Evolutionary conservation across 2,888 invertebrate species (phyloP), one percentile per base, ranked within the genome.

Genomic region (Aspidapion aeneum): DNA sequence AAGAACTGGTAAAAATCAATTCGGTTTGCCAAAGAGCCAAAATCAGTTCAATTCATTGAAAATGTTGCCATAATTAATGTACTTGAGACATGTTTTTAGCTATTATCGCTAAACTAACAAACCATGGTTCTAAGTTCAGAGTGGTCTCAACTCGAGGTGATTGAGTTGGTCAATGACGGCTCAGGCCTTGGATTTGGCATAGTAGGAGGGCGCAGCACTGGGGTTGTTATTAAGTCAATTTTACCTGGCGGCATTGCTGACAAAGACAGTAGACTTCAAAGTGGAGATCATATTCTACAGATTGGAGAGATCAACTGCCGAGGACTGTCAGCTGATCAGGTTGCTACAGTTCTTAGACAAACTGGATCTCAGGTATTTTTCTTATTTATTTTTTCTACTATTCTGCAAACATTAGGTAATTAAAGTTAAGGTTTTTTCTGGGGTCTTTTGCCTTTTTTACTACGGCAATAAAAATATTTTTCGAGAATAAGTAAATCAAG

Each of bases 141-240:
- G 87, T 98, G 97, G 97, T 96, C 96, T 74, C 98, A 98, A 86
- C 96, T 99, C 81, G 98, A 99, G 89, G 94, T 97, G 76, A 96
- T 99, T 81, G 98, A 98, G 82, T 87, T 99, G 75, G 87, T 92
- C 73, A 98, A 98, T 82, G 98, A 98, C 86, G 98, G 97, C 72
- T 93, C 95, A 75, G 97, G 98, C 61, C 87, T 98, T 56, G 99
- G 99, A 68, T 99, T 99, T 82, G 98, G 98, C 73, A 92, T 99
- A 77, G 97, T 99, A 73, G 99, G 99, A 70, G 95, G 95, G 51
- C 89, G 96, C 69, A 97, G 96, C 81, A 98, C 98, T 49, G 99
- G 99, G 49, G 98, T 99, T 63, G 98, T 99, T 64, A 96, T 99
- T 74, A 99, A 99, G 82, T 96, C 96, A 69, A 92, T 99, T 69